Conservation (phyloP, 2,113 vertebrate genomes). For the Planiliza haematocheilus region DNA sequence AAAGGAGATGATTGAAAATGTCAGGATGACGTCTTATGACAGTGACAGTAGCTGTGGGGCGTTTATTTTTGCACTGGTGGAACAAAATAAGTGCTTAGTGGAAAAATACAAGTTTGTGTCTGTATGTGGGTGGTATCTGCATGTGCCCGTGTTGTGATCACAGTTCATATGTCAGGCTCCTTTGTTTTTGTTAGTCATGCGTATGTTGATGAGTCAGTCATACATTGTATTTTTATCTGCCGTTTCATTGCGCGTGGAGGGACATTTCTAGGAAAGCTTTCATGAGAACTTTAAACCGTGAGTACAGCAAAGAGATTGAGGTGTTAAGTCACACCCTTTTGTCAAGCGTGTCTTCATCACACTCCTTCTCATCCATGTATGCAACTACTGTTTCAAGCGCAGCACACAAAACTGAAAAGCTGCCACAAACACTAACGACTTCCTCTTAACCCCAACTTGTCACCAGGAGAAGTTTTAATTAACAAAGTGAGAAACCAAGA, state of each 20-base stretch:
- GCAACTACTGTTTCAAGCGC: conserved; percentile 15
- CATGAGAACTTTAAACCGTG: conserved; percentile 1
- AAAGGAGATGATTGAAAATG: conserved; percentile 71
- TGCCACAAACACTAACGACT: conserved; percentile 19
- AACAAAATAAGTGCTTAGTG: conserved; percentile 43
- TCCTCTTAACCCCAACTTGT: conserved; percentile 48
- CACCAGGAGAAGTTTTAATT: conserved; percentile 67
- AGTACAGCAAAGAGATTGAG: conserved; percentile 32
- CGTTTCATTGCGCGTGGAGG: neutral
- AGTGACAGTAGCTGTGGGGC: conserved; percentile 57
- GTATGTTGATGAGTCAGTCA: neutral
- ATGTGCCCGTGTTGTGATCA: conserved; percentile 34
- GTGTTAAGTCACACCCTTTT: conserved; percentile 32
- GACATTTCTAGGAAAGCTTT: conserved; percentile 2
- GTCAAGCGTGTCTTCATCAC: conserved; percentile 40
- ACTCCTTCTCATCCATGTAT: conserved; percentile 44
- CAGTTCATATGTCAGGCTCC: neutral
- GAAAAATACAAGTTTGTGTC: conserved; percentile 23
- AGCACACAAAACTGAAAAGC: neutral
- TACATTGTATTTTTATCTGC: conserved; percentile 6
- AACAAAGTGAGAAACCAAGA: conserved; percentile 24
- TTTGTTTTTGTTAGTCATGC: conserved; percentile 24
- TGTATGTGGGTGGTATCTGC: conserved; percentile 24
- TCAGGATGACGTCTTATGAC: conserved; percentile 52
- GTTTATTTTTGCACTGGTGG: conserved; percentile 38